phyloP scores from a whole-genome alignment of 1,140 invertebrate genomes.

The Chironomus tepperi region DNA sequence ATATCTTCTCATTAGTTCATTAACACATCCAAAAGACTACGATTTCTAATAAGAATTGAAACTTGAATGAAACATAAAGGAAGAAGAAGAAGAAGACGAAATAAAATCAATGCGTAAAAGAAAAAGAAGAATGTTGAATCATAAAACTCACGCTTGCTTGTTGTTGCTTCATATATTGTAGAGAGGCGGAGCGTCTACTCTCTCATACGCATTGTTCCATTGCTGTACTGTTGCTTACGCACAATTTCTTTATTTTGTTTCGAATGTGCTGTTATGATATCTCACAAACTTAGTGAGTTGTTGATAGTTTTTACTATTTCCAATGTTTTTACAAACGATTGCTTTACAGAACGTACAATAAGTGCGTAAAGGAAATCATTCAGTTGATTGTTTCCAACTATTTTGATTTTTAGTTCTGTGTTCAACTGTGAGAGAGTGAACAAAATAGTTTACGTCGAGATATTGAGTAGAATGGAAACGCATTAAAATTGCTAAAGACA shows the following conservation, averaged over 20 bases:
- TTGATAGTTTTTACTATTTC: background rate
- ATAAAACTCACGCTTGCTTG: background rate
- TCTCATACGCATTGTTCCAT: background rate
- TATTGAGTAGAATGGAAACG: background rate
- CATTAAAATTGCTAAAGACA: conserved; percentile 1
- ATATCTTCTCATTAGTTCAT: no score
- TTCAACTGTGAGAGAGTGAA: background rate
- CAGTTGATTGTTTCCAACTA: conserved; percentile 16
- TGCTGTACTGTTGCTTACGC: background rate
- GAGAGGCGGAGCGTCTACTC: background rate
- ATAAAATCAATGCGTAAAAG: background rate
- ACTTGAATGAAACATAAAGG: background rate
- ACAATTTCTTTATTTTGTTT: background rate
- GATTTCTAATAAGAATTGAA: no score
- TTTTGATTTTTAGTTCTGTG: conserved; percentile 12
- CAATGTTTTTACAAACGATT: background rate
- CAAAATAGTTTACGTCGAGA: background rate
- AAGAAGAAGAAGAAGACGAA: background rate
- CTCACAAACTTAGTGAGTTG: no score
- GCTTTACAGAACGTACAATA: background rate
- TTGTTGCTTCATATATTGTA: background rate
- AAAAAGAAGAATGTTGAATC: conserved; percentile 8
- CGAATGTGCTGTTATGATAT: background rate
- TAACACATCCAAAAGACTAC: no score
- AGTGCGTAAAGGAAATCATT: conserved; percentile 16